phyloP scores from a whole-genome alignment of 2,888 invertebrate genomes.

The Sturmia bella region DNA sequence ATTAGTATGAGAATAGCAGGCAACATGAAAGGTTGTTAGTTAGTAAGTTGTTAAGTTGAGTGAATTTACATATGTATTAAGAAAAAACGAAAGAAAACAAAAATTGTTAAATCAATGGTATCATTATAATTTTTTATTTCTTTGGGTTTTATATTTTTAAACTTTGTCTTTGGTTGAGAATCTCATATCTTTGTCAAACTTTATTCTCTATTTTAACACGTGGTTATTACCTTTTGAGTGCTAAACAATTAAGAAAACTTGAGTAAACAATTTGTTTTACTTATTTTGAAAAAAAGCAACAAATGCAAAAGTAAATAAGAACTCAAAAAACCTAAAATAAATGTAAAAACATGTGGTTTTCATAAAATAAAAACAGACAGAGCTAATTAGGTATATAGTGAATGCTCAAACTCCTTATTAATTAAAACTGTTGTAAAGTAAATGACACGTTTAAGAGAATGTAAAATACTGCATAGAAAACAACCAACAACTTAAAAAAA shows the following conservation, averaged over 20 bases:
- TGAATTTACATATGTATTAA: conserved; percentile 14
- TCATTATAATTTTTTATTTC: conserved; percentile 22
- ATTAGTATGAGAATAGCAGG: conserved; percentile 65
- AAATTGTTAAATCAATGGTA: conserved; percentile 42
- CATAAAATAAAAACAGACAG: conserved; percentile 20
- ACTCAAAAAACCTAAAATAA: conserved; percentile 29
- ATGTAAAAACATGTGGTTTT: conserved; percentile 53
- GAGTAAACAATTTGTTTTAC: conserved; percentile 51
- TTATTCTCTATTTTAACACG: conserved; percentile 38
- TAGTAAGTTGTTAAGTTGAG: background rate
- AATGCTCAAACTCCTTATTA: background rate
- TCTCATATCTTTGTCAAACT: background rate
- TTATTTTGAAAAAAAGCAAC: conserved; percentile 33
- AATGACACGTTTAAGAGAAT: background rate
- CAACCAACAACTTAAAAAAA: conserved; percentile 6
- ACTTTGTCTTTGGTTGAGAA: conserved; percentile 14
- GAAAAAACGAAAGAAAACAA: conserved; percentile 1
- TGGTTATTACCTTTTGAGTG: conserved; percentile 51
- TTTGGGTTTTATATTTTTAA: conserved; percentile 10
- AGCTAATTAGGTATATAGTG: conserved; percentile 17
- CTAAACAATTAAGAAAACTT: conserved; percentile 48
- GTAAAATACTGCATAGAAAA: conserved; percentile 7
- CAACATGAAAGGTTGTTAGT: conserved; percentile 53
- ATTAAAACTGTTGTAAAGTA: too few relatives aligned
- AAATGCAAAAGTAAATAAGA: conserved; percentile 26